Percentiles rank a stretch among this genome's conserved stretches.
Conservation (phyloP, 2,113 vertebrate genomes). For the Colossoma macropomum region DNA sequence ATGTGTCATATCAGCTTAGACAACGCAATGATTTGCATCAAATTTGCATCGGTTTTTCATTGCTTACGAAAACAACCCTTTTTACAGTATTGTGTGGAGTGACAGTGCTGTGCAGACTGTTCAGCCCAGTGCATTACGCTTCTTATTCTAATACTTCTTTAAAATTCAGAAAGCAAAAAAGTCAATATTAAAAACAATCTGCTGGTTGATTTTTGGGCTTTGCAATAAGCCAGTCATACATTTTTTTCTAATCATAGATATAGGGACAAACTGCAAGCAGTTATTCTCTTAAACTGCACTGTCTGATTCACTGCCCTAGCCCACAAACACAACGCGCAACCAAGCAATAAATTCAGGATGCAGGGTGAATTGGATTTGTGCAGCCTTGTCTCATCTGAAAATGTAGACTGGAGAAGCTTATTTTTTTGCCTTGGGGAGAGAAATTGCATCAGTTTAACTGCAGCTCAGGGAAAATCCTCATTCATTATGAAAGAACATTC, state of each 20-base stretch:
- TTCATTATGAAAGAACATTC: background rate
- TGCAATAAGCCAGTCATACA: background rate
- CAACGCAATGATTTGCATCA: background rate
- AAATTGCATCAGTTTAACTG: background rate
- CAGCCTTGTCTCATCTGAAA: background rate
- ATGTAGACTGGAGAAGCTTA: background rate
- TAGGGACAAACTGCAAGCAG: background rate
- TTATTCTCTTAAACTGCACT: background rate
- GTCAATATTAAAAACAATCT: background rate
- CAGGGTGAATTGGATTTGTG: conserved; percentile 1
- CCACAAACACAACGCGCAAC: background rate
- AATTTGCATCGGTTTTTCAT: background rate
- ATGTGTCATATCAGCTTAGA: background rate
- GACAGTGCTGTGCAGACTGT: background rate
- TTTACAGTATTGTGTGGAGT: background rate
- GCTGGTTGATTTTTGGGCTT: background rate
- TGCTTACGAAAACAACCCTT: background rate
- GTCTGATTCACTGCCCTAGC: background rate
- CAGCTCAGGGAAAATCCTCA: background rate
- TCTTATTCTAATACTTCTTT: background rate
- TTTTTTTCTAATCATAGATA: background rate
- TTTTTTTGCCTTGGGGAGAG: background rate
- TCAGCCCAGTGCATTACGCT: background rate
- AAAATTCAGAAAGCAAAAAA: background rate
- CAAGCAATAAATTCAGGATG: background rate